Evolutionary conservation across 2,888 invertebrate genomes (phyloP).

Genomic region (Coelogynopora nodosa): DNA sequence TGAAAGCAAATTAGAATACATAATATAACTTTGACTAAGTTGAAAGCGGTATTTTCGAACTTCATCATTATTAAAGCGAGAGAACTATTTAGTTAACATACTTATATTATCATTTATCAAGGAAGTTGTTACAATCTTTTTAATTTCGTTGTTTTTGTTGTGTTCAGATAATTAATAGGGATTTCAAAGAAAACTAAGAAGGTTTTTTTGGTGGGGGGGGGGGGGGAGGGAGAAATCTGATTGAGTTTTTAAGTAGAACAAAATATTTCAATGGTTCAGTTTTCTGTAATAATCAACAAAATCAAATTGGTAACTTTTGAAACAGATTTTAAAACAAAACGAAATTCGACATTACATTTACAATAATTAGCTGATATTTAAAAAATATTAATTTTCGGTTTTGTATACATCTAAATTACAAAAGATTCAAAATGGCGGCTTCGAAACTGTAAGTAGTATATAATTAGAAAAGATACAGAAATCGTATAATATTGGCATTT

Average conservation of each 20-base stretch:
- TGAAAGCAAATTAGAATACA: neutral
- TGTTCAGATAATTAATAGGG: conserved; percentile 2
- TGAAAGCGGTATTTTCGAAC: neutral
- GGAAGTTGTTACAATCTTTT: neutral
- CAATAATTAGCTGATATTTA: too few relatives aligned
- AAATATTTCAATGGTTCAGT: conserved; percentile 31
- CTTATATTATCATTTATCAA: neutral
- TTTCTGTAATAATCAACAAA: conserved; percentile 27
- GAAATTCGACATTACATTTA: conserved; percentile 13
- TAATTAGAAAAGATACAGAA: neutral
- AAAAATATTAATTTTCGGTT: conserved; percentile 24
- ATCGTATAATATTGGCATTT: neutral
- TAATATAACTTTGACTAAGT: neutral
- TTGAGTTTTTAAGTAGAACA: conserved; percentile 16
- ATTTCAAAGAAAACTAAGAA: neutral
- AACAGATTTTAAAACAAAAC: conserved; percentile 21
- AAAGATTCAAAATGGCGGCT: neutral
- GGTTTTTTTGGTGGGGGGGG: neutral
- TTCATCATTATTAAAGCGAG: too few relatives aligned
- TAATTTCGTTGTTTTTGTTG: neutral
- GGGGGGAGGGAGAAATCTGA: conserved; percentile 14
- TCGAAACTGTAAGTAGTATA: conserved; percentile 31
- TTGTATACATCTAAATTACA: conserved; percentile 13
- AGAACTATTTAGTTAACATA: too few relatives aligned
- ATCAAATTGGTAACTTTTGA: conserved; percentile 15